These are phyloP conservation scores for Euglossa dilemma DNA, from an alignment of 1,140 invertebrate genomes.

Conservation along the genomic window DNA sequence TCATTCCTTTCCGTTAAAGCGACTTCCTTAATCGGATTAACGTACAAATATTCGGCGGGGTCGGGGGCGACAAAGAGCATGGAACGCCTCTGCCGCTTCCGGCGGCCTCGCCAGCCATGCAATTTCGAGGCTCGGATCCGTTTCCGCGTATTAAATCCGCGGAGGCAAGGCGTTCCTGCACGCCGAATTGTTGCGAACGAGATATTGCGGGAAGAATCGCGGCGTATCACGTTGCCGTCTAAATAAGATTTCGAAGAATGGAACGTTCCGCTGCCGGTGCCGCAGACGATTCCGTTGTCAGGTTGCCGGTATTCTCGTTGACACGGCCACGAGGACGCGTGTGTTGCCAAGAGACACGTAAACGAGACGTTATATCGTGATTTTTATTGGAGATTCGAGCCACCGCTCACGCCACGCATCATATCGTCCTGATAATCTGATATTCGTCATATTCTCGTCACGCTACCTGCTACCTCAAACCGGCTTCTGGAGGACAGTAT, in stretches of 20 bases:
- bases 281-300: not conserved
- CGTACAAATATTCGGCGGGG: conserved; percentile 76
- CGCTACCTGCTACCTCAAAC: not conserved
- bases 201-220: conserved; percentile 39
- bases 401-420: conserved; percentile 9
- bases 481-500: not conserved
- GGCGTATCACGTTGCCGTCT: not conserved
- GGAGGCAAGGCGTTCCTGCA: conserved; percentile 17
- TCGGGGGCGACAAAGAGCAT: conserved; percentile 56
- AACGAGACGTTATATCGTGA: conserved; percentile 17
- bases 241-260: conserved; percentile 38
- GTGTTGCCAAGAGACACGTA: too few species aligned
- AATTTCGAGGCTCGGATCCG: conserved; percentile 45
- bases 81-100: conserved; percentile 26
- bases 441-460: conserved; percentile 16
- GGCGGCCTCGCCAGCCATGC: conserved; percentile 16
- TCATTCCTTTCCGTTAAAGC: conserved; percentile 30
- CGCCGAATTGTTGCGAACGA: conserved; percentile 24
- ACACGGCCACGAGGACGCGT: not conserved
- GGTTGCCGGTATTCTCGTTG: not conserved
- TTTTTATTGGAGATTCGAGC: conserved; percentile 13
- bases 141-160: conserved; percentile 37
- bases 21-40: conserved; percentile 71
- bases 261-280: not conserved
- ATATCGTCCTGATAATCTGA: conserved; percentile 23